Conservation (phyloP, 2,113 vertebrate genomes). For the Rhabdornis inornatus region DNA sequence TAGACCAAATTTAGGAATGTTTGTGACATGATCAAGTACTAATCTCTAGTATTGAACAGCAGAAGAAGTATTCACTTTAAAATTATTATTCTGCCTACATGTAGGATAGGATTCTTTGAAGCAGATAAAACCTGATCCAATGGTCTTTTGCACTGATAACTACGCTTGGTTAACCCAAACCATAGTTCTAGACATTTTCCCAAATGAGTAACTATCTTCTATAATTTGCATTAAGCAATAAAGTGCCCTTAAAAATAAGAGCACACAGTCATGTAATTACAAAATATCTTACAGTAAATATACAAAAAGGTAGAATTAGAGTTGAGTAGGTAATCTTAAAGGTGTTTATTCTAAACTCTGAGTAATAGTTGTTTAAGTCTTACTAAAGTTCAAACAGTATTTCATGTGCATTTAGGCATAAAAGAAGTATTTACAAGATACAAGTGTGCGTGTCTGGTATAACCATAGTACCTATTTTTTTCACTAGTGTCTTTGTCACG, state of each 20-base stretch:
- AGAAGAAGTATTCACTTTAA: not conserved
- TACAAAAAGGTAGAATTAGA: not conserved
- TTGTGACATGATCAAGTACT: not conserved
- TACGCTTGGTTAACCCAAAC: not conserved
- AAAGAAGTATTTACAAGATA: not conserved
- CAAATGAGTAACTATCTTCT: not conserved
- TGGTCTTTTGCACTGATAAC: not conserved
- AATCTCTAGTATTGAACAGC: not conserved
- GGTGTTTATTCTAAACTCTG: not conserved
- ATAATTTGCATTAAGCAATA: not conserved
- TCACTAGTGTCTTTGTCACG: accelerated
- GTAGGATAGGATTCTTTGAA: not conserved
- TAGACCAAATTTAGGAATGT: not conserved
- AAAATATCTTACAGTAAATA: not conserved
- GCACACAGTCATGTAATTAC: not conserved
- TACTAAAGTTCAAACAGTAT: not conserved
- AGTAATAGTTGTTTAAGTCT: not conserved
- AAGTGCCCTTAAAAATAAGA: not conserved
- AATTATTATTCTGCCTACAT: not conserved
- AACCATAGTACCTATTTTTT: not conserved
- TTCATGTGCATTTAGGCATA: not conserved
- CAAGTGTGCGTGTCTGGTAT: not conserved
- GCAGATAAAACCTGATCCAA: not conserved
- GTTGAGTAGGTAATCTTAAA: not conserved
- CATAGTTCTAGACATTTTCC: not conserved